Evolutionary conservation across 2,113 vertebrate species (phyloP), one percentile per base, ranked within the genome.

Genomic region (Nothoprocta pentlandii): DNA sequence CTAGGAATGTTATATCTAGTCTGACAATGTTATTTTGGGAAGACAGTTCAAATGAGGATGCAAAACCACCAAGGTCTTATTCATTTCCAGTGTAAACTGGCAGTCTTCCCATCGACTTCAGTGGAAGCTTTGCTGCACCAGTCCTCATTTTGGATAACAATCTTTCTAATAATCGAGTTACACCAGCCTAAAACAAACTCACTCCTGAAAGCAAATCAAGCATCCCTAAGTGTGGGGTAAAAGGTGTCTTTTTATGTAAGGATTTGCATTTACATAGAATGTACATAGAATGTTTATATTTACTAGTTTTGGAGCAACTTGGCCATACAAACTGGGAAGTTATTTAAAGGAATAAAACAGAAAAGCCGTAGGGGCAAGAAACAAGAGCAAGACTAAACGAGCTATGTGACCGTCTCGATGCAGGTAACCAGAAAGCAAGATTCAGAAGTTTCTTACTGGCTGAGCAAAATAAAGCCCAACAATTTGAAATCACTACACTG

Each of bases 21-120:
- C 80, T 79, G 86, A 94, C 84, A 87, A 69, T 32, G 78, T 34
- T 91, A 66, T 84, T 93, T 90, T 36, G 89, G 67, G 67, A 62
- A 2, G 10, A 71, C 9, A 87, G 66, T 64, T 96, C 70, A 85
- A 91, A 78, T 0, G 1, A 90, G 58, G 80, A 89, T 73, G 28
- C 66, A 88, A 90, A 91, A 95, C 91, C 12, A 0, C 3, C 46
- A 85, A 71, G 46, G 30, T 83, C 59, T 91, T 91, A 82, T 75
- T 90, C 16, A 80, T 89, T 77, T 36, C 61, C 13, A 5, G 39
- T 44, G 14, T 82, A 79, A 92, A 78, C 22, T 75, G 39, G 47
- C 53, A 93, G 34, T 39, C 78, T 86, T 64, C 77, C 46, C 5
- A 0, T 28, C 75, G n/a, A 70, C 61, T 83, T 80, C 46, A 83